These are phyloP conservation scores for Procambarus clarkii DNA, from an alignment of 1,140 invertebrate species.

Conservation along the genomic window DNA sequence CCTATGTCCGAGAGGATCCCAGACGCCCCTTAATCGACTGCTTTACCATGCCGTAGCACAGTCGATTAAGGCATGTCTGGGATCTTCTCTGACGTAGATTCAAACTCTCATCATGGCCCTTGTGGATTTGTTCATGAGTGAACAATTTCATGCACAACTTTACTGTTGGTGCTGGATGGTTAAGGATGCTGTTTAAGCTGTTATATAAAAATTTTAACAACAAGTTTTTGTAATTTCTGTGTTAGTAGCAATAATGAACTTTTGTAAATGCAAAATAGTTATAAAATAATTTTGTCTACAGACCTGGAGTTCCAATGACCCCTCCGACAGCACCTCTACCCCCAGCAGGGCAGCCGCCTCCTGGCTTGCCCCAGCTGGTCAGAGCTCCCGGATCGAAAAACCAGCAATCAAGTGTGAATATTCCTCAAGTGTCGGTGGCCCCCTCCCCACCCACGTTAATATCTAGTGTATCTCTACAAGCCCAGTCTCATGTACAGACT, in stretches of 20 bases:
- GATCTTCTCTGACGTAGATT: too few species aligned
- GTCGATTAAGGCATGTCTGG: too few species aligned
- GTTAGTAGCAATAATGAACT: neutral
- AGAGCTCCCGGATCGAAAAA: slow-evolving; percentile 33
- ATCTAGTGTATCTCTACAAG: slow-evolving; percentile 44
- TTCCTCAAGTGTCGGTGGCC: slow-evolving; percentile 54
- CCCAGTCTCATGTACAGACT: slow-evolving; percentile 30
- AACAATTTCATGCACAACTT: too few species aligned
- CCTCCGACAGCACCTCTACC: slow-evolving; percentile 50
- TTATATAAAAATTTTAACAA: too few species aligned
- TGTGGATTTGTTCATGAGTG: too few species aligned
- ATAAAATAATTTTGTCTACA: slow-evolving; percentile 20
- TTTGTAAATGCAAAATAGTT: neutral
- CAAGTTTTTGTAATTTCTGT: too few species aligned
- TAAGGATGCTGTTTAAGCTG: too few species aligned
- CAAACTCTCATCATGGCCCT: too few species aligned
- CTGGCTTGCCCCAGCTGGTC: slow-evolving; percentile 47
- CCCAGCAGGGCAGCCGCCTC: slow-evolving; percentile 48
- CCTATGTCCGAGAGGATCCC: too few species aligned
- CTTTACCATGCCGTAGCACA: too few species aligned
- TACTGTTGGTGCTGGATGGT: too few species aligned
- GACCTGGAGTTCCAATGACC: slow-evolving; percentile 58
- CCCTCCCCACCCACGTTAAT: slow-evolving; percentile 51
- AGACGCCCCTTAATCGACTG: too few species aligned
- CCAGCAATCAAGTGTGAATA: slow-evolving; percentile 11